phyloP scores from a whole-genome alignment of 2,797 vertebrate genomes.

The Gymnoscopelus braueri region DNA sequence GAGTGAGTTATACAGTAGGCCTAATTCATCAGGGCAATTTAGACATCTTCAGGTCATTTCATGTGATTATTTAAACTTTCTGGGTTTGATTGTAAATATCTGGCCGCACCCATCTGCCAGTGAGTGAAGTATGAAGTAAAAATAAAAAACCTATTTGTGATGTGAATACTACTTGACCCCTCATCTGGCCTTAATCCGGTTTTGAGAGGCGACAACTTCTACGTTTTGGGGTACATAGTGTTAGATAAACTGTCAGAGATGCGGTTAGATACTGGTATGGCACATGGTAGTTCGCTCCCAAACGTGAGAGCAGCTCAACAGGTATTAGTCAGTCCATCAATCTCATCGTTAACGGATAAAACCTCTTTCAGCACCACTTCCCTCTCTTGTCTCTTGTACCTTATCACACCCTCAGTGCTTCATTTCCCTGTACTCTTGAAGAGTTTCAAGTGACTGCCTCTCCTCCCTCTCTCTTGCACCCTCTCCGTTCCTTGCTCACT shows the following conservation, averaged over 20 bases:
- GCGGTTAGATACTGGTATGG: conserved; percentile 16
- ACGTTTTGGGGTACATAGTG: conserved; percentile 13
- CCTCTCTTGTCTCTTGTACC: conserved; percentile 32
- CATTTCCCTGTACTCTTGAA: conserved; percentile 56
- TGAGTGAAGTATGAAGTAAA: conserved; percentile 8
- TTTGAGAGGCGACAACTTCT: conserved; percentile 30
- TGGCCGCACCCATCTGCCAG: not conserved
- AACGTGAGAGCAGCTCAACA: conserved; percentile 34
- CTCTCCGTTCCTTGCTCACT: conserved; percentile 49
- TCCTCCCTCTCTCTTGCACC: conserved; percentile 39
- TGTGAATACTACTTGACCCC: conserved; percentile 42
- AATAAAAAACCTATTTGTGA: conserved; percentile 16
- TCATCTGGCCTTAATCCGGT: conserved; percentile 17
- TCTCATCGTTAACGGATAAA: conserved; percentile 39
- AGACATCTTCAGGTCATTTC: not conserved
- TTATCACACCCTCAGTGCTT: conserved; percentile 33
- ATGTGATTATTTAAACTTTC: not conserved
- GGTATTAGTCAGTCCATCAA: conserved; percentile 55
- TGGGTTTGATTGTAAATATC: conserved; percentile 1
- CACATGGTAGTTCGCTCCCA: conserved; percentile 16
- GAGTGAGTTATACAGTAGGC: too few relatives aligned
- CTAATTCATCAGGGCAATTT: not conserved
- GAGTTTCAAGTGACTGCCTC: conserved; percentile 49
- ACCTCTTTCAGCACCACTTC: conserved; percentile 40
- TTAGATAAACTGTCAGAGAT: conserved; percentile 48